These are phyloP conservation scores for Bombus haemorrhoidalis DNA, from an alignment of 1,140 invertebrate genomes.

Conservation along the genomic window DNA sequence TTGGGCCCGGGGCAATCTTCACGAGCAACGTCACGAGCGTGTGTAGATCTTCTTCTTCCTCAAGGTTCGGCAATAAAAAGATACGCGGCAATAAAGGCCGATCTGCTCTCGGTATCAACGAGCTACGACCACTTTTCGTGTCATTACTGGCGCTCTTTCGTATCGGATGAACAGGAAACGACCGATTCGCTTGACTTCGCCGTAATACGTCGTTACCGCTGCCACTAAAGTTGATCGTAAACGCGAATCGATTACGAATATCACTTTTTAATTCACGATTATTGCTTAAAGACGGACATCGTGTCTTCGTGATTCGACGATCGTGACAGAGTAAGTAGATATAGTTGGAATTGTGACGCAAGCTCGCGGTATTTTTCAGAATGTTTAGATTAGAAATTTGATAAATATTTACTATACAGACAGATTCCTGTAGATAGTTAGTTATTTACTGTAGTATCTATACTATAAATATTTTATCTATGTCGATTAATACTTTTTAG, in stretches of 20 bases:
- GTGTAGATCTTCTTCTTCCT: conserved; percentile 34
- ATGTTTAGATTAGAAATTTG: background rate
- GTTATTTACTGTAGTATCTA: too few species aligned
- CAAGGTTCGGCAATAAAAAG: conserved; percentile 39
- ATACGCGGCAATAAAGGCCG: conserved; percentile 38
- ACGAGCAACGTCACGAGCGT: background rate
- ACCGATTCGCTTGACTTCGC: conserved; percentile 31
- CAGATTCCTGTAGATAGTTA: too few species aligned
- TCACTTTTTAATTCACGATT: conserved; percentile 37
- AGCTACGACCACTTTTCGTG: conserved; percentile 20
- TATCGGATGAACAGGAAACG: conserved; percentile 47
- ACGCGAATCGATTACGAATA: conserved; percentile 36
- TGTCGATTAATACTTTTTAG: too few species aligned
- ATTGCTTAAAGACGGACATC: background rate
- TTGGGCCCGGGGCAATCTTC: conserved; percentile 11
- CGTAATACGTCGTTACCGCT: conserved; percentile 12
- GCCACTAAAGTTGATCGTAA: conserved; percentile 37
- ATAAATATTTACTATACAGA: too few species aligned
- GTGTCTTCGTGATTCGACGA: background rate
- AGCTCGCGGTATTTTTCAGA: too few species aligned
- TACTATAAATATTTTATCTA: too few species aligned
- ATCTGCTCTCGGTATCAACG: conserved; percentile 21
- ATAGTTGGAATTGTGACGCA: background rate
- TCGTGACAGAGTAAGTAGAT: background rate
- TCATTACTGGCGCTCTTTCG: conserved; percentile 23